Evolutionary conservation across 2,888 invertebrate species (phyloP), one percentile per base, ranked within the genome.

Genomic region (Congeria kusceri): DNA sequence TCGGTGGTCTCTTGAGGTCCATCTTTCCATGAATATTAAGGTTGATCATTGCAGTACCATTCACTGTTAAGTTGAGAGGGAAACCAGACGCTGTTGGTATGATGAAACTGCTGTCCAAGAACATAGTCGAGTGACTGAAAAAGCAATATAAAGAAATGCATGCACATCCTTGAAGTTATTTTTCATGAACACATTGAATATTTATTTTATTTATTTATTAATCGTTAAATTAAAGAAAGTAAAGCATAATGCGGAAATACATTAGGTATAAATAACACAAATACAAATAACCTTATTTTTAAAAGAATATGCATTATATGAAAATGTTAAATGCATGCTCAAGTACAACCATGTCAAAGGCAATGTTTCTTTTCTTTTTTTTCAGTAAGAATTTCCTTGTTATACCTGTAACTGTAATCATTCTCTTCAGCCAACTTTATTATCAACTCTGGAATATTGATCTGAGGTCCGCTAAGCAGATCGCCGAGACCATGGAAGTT

Each of bases 31-130:
- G 96, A 91, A 97, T 95, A 91, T 97, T 96, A 44, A 98, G 95
- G 92, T 97, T 97, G 39, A 97, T 95, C 29, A 97, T 96, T 23
- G 97, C 96, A 1, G 98, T 97, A 3, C 98, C 98, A 92, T 97
- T 96, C 0, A 97, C 95, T 89, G 96, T 96, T 90, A 98, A 95
- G 69, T 96, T 96, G 80, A 98, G 94, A 0, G 98, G 98, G 27
- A 98, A 93, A 13, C 99, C 98, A 57, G 96, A 95, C 0, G 96
- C 96, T 32, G 97, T 96, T 0, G 98, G 97, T 0, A 98, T 95
- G 7, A 96, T 96, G 93, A 97, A 96, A 27, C 96, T 96, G 3
- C 96, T 96, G 94, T 99, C 98, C 76, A 98, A 94, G 92, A 98
- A 96, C 92, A 98, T 95, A 0, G 96, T 95, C 0, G 97, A 96